phyloP scores from a whole-genome alignment of 2,113 vertebrate genomes.

The Typhlomys cinereus region DNA sequence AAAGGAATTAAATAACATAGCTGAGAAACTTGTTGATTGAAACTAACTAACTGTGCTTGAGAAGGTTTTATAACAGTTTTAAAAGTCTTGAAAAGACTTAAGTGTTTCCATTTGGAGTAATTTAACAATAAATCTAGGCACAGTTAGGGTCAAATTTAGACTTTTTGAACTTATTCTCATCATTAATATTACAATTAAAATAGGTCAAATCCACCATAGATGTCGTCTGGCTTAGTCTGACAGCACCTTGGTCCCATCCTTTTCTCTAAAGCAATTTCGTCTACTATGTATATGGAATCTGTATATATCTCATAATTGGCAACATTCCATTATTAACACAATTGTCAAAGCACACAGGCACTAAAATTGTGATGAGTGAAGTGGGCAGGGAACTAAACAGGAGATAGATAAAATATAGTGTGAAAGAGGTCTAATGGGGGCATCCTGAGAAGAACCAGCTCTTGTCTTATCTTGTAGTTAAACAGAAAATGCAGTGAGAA shows the following conservation, averaged over 20 bases:
- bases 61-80: too few species aligned
- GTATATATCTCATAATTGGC: not conserved
- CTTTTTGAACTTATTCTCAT: not conserved
- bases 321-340: not conserved
- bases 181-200: not conserved
- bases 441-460: not conserved
- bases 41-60: not conserved
- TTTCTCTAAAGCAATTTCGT: not conserved
- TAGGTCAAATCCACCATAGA: not conserved
- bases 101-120: not conserved
- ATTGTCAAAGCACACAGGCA: not conserved
- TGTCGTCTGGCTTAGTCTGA: not conserved
- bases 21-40: not conserved
- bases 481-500: slow-evolving; percentile 28
- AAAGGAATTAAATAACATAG: not conserved
- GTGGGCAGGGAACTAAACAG: not conserved
- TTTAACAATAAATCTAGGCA: not conserved
- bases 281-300: not conserved
- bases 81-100: not conserved
- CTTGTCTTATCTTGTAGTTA: not conserved
- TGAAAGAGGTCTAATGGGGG: not conserved
- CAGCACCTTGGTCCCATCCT: not conserved
- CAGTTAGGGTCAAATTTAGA: not conserved
- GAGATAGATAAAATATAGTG: not conserved
- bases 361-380: not conserved